These are phyloP conservation scores for Paratilapia polleni DNA, from an alignment of 2,113 vertebrate species.

Conservation along the genomic window DNA sequence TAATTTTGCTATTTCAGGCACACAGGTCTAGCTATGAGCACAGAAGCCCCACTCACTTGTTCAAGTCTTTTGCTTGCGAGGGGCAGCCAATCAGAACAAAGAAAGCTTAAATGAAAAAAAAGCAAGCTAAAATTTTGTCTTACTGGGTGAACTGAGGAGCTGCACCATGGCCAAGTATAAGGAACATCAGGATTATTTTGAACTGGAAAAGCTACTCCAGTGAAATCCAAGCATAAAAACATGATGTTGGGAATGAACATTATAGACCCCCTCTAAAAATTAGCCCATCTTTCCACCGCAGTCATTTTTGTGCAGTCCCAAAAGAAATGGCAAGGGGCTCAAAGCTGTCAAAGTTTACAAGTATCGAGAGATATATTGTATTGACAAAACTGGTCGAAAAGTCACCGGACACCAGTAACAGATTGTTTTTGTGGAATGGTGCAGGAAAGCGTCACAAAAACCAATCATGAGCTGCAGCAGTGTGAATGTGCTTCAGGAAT, in stretches of 20 bases:
- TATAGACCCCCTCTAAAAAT: background rate
- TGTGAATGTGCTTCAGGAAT: slow-evolving; percentile 40
- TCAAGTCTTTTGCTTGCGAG: background rate
- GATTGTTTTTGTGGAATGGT: background rate
- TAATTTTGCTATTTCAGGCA: background rate
- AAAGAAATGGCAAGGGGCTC: background rate
- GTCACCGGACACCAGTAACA: background rate
- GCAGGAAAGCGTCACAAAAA: slow-evolving; percentile 29
- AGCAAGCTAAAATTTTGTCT: background rate
- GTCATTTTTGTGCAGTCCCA: background rate
- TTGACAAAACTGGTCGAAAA: background rate
- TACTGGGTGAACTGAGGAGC: background rate
- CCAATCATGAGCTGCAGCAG: background rate
- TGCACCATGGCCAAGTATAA: too few relatives aligned
- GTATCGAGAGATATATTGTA: background rate
- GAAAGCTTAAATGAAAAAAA: background rate
- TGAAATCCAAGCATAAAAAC: background rate
- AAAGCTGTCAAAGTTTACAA: background rate
- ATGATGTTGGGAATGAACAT: background rate
- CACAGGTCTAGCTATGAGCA: background rate
- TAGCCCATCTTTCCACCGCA: background rate
- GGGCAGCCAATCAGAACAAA: background rate
- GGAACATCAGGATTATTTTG: background rate
- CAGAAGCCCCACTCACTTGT: background rate
- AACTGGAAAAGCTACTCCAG: background rate